Evolutionary conservation across 2,888 invertebrate species (phyloP), one percentile per base, ranked within the genome.

Genomic region (Rhagium mordax): DNA sequence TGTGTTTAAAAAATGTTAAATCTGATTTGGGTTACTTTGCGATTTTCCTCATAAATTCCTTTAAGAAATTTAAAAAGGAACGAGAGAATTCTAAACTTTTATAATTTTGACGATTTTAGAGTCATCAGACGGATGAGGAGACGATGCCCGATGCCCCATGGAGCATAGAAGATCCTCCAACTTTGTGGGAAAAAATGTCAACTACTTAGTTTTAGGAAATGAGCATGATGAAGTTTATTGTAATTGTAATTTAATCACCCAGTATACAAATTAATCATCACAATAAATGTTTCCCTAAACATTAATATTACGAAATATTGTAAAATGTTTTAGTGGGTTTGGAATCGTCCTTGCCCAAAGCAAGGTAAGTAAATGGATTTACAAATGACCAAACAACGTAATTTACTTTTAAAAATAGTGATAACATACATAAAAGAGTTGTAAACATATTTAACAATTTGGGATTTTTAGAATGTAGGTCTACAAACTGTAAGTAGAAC

Each of bases 401-500:
- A 33, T 2, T 33, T 29, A 33, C 33, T 8, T 33, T 33, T 10
- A 33, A 33, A 33, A 33, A 1, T 33, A 33, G 10, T 33, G 33
- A 33, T 33, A 33, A 33, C 13, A 13, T 3, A 33, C 8, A 13
- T 33, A 33, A 33, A 33, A n/a, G n/a, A n/a, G n/a, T n/a, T 33
- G 33, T 2, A 55, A 55, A 27, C n/a, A 20, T 27, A n/a, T 21
- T 55, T 55, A 24, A 24, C 24, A 24, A 24, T 27, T 49, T 49
- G 16, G 47, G 24, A 64, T 47, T 49, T 64, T 47, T 49, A 48
- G 29, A 64, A 64, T 61, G 64, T 64, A 24, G 24, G 64, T 49
- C 21, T 49, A 49, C 64, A 64, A 64, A 55, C 55, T 13, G 24
- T 55, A 75, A 72, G 75, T 75, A 59, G 75, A 71, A 72, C 72